Percentiles rank a stretch among this genome's conserved stretches.
Conservation (phyloP, 1,140 invertebrate species). For the Lithobius niger region DNA sequence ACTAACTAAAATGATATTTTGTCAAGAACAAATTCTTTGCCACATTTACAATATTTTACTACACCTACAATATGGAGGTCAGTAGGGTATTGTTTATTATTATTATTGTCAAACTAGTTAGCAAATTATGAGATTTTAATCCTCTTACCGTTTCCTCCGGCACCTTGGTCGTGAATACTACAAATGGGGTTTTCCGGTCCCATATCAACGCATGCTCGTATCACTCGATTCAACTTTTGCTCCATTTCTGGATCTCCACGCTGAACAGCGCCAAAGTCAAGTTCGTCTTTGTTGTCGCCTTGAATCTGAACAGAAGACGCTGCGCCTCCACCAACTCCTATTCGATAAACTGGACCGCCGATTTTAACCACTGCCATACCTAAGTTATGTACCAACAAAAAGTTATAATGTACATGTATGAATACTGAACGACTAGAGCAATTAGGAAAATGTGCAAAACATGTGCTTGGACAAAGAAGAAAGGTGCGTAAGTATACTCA, state of each 20-base stretch:
- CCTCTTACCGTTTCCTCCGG: conserved; percentile 87
- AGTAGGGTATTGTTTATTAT: too few species aligned
- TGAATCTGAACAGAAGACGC: conserved; percentile 89
- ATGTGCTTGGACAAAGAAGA: too few species aligned
- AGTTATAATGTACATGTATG: not conserved
- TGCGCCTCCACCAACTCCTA: conserved; percentile 92
- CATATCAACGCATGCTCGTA: conserved; percentile 78
- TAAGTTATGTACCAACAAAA: conserved; percentile 20
- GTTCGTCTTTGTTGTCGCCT: conserved; percentile 64
- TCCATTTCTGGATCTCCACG: conserved; percentile 98
- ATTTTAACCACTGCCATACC: conserved; percentile 83
- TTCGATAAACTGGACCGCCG: conserved; percentile 90
- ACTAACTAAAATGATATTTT: too few species aligned
- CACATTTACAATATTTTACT: too few species aligned
- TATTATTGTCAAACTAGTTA: too few species aligned
- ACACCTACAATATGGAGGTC: too few species aligned
- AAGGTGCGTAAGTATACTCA: too few species aligned
- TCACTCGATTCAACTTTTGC: conserved; percentile 86
- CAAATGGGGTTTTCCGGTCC: conserved; percentile 73
- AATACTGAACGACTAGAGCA: not conserved
- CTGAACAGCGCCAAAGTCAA: conserved; percentile 95
- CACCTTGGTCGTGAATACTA: conserved; percentile 91
- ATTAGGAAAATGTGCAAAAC: not conserved
- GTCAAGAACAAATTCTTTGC: too few species aligned
- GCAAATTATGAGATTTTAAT: too few species aligned